Conservation (phyloP, 2,113 vertebrate species). For the Perognathus longimembris region DNA sequence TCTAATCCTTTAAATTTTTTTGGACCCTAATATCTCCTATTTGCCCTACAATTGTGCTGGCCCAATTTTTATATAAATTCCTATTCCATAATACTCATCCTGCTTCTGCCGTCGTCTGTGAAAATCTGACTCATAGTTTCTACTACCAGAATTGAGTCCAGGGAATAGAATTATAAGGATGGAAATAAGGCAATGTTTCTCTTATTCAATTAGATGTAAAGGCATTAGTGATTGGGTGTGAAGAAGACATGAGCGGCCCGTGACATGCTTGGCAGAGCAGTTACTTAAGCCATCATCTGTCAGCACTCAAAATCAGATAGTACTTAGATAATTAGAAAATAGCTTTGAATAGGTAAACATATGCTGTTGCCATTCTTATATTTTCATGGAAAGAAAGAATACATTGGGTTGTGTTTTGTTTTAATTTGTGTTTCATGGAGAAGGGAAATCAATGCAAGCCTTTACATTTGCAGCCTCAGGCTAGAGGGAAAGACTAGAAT, state of each 20-base stretch:
- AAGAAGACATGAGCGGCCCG: neutral
- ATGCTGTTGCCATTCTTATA: neutral
- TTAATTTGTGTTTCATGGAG: neutral
- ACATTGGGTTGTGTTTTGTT: neutral
- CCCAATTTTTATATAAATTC: neutral
- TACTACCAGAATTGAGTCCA: neutral
- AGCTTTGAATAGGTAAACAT: neutral
- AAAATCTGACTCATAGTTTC: neutral
- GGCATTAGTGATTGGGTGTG: neutral
- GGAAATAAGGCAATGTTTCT: neutral
- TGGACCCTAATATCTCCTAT: neutral
- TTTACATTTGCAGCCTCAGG: neutral
- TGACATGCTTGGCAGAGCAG: neutral
- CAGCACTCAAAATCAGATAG: neutral
- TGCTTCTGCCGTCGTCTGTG: neutral
- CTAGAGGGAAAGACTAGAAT: neutral
- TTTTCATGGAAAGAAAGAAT: neutral
- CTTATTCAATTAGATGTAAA: constrained; percentile 26
- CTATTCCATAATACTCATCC: neutral
- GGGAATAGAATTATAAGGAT: neutral
- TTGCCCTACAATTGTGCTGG: neutral
- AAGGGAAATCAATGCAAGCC: neutral
- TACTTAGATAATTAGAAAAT: neutral
- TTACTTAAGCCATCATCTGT: neutral
- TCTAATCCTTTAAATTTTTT: no score